phyloP scores from a whole-genome alignment of 2,113 vertebrate species.

The Aldabrachelys gigantea region DNA sequence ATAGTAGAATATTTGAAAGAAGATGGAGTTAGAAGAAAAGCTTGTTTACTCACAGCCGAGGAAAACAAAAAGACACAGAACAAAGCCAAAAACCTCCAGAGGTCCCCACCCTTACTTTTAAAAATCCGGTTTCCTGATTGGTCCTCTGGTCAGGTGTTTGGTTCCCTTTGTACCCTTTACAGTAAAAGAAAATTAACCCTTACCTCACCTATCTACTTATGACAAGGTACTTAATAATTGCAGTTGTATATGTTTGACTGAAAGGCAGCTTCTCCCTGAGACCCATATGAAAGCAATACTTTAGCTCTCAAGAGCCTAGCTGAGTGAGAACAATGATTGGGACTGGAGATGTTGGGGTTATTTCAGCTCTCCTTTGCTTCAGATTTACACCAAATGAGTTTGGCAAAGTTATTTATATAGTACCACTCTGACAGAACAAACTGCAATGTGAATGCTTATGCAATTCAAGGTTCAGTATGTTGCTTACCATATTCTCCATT shows the following conservation, averaged over 20 bases:
- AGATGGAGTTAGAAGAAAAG: no score
- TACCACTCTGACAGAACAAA: background rate
- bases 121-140: no score
- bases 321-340: background rate
- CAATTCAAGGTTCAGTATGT: background rate
- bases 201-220: no score
- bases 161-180: no score
- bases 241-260: background rate
- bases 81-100: no score
- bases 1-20: no score
- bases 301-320: background rate
- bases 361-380: background rate
- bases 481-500: background rate
- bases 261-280: accelerated
- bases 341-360: background rate
- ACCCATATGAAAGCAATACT: background rate
- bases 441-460: background rate
- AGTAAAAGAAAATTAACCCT: no score
- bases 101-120: no score
- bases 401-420: background rate
- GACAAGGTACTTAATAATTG: background rate
- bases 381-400: background rate
- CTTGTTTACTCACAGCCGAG: no score
- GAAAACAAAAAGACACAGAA: no score
- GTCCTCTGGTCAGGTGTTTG: no score